These are phyloP conservation scores for Lathamus discolor DNA, from an alignment of 2,113 vertebrate genomes.

Conservation along the genomic window DNA sequence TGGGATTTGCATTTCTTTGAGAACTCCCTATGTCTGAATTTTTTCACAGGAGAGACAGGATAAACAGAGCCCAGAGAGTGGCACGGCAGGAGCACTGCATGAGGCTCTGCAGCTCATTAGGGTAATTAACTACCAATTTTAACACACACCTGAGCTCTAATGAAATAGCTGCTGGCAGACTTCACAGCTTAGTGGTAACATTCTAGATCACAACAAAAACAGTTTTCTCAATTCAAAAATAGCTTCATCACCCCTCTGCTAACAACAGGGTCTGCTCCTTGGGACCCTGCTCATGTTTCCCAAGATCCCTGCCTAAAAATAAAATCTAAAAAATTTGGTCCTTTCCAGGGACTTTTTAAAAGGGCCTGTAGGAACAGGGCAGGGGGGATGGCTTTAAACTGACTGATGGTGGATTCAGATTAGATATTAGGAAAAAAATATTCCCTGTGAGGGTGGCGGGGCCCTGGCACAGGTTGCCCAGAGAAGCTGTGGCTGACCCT, in stretches of 20 bases:
- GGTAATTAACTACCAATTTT: neutral
- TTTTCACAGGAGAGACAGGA: rapidly evolving
- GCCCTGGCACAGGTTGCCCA: neutral
- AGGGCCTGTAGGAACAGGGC: neutral
- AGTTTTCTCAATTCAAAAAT: rapidly evolving
- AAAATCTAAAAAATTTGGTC: neutral
- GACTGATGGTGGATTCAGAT: neutral
- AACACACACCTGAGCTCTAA: neutral
- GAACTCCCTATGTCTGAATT: neutral
- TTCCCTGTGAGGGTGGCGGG: neutral
- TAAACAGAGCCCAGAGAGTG: rapidly evolving
- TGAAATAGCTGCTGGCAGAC: neutral
- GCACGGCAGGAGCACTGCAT: rapidly evolving
- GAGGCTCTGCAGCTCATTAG: neutral
- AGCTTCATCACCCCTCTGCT: neutral
- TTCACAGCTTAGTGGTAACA: neutral
- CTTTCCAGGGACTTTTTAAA: neutral
- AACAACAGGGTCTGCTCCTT: neutral
- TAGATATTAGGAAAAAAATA: neutral
- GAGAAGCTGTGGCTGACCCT: neutral
- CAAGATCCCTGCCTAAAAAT: neutral
- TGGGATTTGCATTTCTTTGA: neutral
- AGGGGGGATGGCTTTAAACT: neutral
- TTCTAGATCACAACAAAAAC: neutral
- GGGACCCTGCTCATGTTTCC: neutral